These are phyloP conservation scores for Pyrocoelia pectoralis DNA, from an alignment of 2,888 invertebrate genomes.

Conservation along the genomic window DNA sequence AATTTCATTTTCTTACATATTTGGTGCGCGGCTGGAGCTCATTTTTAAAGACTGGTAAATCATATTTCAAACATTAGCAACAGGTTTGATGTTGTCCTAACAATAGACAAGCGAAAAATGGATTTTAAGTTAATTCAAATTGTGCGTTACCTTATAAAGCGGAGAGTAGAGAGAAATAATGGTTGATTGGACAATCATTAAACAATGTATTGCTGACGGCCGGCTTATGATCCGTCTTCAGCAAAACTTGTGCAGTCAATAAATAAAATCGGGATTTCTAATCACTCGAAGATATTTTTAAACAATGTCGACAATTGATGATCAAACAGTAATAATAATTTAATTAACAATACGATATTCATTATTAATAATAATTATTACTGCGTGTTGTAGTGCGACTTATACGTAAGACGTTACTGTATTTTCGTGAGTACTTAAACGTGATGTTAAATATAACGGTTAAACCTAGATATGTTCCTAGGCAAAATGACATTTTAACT, in stretches of 20 bases:
- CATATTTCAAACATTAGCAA: neutral
- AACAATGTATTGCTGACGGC: slow-evolving; percentile 53
- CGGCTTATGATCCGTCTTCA: slow-evolving; percentile 43
- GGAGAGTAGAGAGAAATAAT: slow-evolving; percentile 26
- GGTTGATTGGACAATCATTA: slow-evolving; percentile 51
- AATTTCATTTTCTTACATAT: neutral
- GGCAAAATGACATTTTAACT: slow-evolving; percentile 19
- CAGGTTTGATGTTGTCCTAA: neutral
- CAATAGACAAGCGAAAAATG: neutral
- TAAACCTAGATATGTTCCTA: slow-evolving; percentile 25
- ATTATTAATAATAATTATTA: slow-evolving; percentile 25
- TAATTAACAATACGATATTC: slow-evolving; percentile 32
- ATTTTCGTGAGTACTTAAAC: slow-evolving; percentile 41
- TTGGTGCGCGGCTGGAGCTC: neutral
- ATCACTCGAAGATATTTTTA: slow-evolving; percentile 44
- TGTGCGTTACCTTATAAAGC: slow-evolving; percentile 9
- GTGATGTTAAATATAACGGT: slow-evolving; percentile 29
- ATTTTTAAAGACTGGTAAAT: neutral
- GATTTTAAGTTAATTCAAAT: neutral
- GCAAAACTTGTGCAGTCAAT: slow-evolving; percentile 48
- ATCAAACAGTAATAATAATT: slow-evolving; percentile 46
- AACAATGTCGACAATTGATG: slow-evolving; percentile 49
- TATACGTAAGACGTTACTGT: slow-evolving; percentile 48
- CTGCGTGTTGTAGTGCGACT: slow-evolving; percentile 56
- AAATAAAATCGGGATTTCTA: slow-evolving; percentile 33